Conservation (phyloP, 2,113 vertebrate species). For the Petroica traversi region DNA sequence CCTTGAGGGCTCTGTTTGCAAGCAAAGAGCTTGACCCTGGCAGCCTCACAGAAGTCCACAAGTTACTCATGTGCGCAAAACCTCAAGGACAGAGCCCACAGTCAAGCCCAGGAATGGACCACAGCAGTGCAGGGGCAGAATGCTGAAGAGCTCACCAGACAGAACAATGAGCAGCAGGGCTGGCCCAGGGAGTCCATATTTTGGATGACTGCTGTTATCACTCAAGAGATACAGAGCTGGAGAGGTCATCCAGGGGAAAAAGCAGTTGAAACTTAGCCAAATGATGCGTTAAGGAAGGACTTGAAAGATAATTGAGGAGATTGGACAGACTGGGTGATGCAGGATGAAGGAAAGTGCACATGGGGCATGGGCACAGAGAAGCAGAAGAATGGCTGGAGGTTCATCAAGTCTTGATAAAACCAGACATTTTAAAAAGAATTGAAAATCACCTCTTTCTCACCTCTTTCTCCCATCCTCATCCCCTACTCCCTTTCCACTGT, state of each 20-base stretch:
- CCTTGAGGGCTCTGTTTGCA: not conserved
- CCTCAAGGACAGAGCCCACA: not conserved
- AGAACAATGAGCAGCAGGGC: not conserved
- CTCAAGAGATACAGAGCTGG: not conserved
- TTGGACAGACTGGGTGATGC: not conserved
- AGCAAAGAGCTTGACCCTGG: not conserved
- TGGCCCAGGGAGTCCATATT: not conserved
- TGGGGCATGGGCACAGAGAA: not conserved
- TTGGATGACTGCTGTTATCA: not conserved
- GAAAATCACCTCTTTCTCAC: not conserved
- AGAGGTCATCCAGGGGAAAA: not conserved
- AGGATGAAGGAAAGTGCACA: not conserved
- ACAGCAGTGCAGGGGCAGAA: not conserved
- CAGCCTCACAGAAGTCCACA: not conserved
- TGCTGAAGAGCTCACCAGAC: not conserved
- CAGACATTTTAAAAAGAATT: not conserved
- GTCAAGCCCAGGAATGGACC: not conserved
- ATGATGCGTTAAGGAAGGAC: not conserved
- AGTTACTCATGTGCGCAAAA: rapidly evolving
- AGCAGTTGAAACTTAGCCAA: not conserved
- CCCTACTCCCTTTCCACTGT: not conserved
- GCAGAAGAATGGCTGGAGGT: not conserved
- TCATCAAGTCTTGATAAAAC: not conserved
- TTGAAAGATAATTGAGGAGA: not conserved
- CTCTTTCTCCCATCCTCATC: not conserved